Evolutionary conservation across 2,113 vertebrate species (phyloP).

Genomic region (Fulica atra): DNA sequence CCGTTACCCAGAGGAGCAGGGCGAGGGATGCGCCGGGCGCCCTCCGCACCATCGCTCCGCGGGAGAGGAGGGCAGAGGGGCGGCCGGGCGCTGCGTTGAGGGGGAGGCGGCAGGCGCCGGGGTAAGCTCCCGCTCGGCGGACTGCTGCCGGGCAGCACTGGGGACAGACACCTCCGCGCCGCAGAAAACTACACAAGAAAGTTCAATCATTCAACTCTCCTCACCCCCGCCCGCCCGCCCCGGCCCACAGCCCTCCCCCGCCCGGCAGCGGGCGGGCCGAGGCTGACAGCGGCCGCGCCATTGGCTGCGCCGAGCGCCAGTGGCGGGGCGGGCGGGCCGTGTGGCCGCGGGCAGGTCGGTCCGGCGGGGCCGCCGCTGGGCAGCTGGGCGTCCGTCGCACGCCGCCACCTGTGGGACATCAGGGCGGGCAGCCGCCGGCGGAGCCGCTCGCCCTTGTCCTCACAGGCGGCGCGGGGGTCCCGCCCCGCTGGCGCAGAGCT

Average conservation of each 20-base stretch:
- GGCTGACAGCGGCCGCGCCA: slow-evolving; percentile 40
- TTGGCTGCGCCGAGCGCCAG: slow-evolving; percentile 48
- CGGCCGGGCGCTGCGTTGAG: not conserved
- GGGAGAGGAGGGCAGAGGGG: not conserved
- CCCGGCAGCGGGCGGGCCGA: slow-evolving; percentile 30
- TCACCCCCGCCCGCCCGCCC: not conserved
- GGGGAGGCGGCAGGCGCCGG: not conserved
- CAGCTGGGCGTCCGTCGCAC: fast-evolving
- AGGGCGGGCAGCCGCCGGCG: fast-evolving
- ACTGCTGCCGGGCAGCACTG: not conserved
- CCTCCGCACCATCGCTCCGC: slow-evolving; percentile 77
- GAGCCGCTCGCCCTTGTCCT: fast-evolving
- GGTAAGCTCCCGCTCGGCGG: not conserved
- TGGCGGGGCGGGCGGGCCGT: not conserved
- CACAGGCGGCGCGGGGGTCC: fast-evolving
- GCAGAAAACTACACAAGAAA: slow-evolving; percentile 67
- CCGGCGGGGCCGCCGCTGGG: not conserved
- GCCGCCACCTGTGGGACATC: not conserved
- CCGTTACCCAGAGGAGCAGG: slow-evolving; percentile 86
- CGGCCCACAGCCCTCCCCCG: not conserved
- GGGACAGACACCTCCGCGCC: not conserved
- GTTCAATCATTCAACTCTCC: slow-evolving; percentile 70
- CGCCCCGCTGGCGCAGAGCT: not conserved
- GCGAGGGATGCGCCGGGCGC: slow-evolving; percentile 70
- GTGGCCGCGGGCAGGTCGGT: not conserved